phyloP scores from a whole-genome alignment of 2,888 invertebrate species.

The Lithophane socia region DNA sequence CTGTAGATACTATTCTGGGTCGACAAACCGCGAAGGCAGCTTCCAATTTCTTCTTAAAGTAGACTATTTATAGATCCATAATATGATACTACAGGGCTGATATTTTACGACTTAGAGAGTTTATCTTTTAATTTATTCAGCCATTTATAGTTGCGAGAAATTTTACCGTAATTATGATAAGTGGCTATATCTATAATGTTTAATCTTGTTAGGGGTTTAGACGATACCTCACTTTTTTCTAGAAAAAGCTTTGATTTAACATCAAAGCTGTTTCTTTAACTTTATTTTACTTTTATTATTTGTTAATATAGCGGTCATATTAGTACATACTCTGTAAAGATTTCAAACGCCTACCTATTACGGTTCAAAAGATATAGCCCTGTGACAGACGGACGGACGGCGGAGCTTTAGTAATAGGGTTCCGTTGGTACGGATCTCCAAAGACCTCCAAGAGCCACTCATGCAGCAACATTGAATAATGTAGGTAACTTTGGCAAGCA shows the following conservation, averaged over 20 bases:
- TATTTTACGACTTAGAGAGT: slow-evolving; percentile 27
- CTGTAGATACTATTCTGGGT: not conserved
- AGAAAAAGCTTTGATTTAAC: not conserved
- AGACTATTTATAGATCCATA: slow-evolving; percentile 32
- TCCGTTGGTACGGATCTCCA: too few species aligned
- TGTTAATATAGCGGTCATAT: too few species aligned
- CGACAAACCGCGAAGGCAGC: not conserved
- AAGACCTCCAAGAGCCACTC: too few species aligned
- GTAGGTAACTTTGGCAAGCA: not conserved
- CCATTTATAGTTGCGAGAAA: slow-evolving; percentile 1
- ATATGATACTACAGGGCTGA: slow-evolving; percentile 12
- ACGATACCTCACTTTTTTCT: not conserved
- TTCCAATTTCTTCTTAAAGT: slow-evolving; percentile 43
- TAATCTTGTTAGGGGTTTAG: not conserved
- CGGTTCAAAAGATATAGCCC: too few species aligned
- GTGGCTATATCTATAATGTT: not conserved
- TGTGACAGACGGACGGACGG: too few species aligned
- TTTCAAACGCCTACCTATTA: too few species aligned
- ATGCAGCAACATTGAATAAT: not conserved
- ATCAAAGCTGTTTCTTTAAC: too few species aligned
- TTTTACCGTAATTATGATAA: not conserved
- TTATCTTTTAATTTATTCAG: slow-evolving; percentile 16
- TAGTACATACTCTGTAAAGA: too few species aligned
- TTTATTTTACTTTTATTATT: too few species aligned
- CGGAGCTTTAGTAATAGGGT: too few species aligned